Evolutionary conservation across 2,797 vertebrate genomes (phyloP).

Genomic region (Bradypus variegatus): DNA sequence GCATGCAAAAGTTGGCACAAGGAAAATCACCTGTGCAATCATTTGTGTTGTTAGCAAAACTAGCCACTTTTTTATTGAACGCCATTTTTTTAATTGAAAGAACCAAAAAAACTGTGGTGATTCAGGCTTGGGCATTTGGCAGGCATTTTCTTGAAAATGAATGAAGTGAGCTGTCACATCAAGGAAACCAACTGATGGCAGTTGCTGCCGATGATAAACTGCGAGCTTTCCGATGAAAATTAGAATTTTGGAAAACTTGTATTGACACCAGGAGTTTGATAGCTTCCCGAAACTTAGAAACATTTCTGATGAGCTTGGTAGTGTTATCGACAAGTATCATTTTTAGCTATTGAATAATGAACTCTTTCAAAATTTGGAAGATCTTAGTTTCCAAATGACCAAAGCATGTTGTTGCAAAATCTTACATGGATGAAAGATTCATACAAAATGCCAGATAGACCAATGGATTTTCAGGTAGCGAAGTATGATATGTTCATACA

Average conservation of each 20-base stretch:
- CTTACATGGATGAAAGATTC: background rate
- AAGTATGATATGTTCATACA: background rate
- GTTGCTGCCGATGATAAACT: background rate
- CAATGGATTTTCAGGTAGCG: background rate
- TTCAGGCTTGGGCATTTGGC: background rate
- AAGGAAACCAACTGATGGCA: background rate
- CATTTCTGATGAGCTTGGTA: background rate
- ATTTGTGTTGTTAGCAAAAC: background rate
- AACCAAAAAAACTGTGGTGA: background rate
- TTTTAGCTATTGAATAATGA: background rate
- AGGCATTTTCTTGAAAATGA: background rate
- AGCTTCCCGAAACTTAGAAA: background rate
- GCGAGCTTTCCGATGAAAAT: background rate
- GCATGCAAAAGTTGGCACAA: too few relatives aligned
- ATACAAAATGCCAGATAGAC: background rate
- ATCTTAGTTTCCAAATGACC: background rate
- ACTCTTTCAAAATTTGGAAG: background rate
- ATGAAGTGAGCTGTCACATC: background rate
- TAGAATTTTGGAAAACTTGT: background rate
- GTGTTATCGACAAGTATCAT: too few relatives aligned
- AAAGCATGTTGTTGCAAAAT: background rate
- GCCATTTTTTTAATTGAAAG: background rate
- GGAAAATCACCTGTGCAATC: rapidly evolving
- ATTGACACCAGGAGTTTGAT: background rate
- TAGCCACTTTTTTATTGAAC: background rate